These are phyloP conservation scores for Chironomus striatipennis DNA, from an alignment of 1,140 invertebrate genomes.

Conservation along the genomic window DNA sequence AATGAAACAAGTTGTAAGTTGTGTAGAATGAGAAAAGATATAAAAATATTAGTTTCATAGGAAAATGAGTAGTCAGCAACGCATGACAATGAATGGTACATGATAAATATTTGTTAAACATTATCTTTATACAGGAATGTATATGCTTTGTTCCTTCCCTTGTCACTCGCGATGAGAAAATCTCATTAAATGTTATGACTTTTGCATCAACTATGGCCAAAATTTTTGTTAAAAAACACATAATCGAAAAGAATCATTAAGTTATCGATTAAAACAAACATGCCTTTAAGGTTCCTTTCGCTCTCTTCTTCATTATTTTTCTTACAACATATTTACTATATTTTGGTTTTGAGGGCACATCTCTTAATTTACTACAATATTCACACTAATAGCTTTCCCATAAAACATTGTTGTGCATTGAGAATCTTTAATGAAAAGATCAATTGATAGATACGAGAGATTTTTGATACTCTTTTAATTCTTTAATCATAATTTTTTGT, in stretches of 20 bases:
- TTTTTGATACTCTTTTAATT: not conserved
- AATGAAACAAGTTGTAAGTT: not conserved
- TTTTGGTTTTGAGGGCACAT: not conserved
- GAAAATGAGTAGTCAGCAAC: not conserved
- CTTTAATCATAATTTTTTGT: not conserved
- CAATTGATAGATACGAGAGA: not conserved
- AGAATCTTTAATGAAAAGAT: not conserved
- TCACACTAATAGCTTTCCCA: not conserved
- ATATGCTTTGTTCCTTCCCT: too few species aligned
- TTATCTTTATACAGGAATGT: too few species aligned
- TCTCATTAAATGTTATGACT: not conserved
- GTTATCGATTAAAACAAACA: conserved; percentile 23
- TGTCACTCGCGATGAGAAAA: not conserved
- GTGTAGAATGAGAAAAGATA: not conserved
- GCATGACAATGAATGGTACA: not conserved
- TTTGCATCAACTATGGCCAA: not conserved
- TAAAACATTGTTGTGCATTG: not conserved
- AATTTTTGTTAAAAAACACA: not conserved
- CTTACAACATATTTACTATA: too few species aligned
- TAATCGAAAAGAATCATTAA: not conserved
- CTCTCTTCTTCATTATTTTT: not conserved
- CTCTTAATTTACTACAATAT: not conserved
- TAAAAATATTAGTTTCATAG: not conserved
- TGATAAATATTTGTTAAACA: conserved; percentile 18
- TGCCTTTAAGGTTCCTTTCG: not conserved